Evolutionary conservation across 2,113 vertebrate species (phyloP).

Genomic region (Cololabis saira): DNA sequence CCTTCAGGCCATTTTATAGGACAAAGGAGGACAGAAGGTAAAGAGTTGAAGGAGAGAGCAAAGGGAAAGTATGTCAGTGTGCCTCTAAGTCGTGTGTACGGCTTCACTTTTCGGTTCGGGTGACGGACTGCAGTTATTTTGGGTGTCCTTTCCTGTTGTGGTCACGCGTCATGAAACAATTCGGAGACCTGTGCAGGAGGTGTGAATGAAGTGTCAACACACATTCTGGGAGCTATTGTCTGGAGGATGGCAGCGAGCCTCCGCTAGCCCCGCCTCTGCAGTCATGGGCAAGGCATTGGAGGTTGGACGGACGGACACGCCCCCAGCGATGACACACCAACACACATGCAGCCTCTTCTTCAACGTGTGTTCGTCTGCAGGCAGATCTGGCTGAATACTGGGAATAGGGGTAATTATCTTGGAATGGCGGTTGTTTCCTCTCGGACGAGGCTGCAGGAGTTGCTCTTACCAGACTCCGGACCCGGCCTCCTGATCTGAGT

Average conservation of each 20-base stretch:
- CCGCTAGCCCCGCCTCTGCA: slow-evolving; percentile 73
- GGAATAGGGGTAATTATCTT: too few relatives aligned
- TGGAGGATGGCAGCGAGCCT: slow-evolving; percentile 65
- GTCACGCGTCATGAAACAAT: slow-evolving; percentile 10
- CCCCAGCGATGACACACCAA: slow-evolving; percentile 26
- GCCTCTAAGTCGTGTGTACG: not conserved
- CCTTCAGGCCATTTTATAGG: slow-evolving; percentile 70
- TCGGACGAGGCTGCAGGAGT: too few relatives aligned
- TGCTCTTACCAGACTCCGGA: slow-evolving; percentile 7
- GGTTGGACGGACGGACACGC: slow-evolving; percentile 45
- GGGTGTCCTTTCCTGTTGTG: slow-evolving; percentile 3
- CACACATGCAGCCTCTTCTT: slow-evolving; percentile 6
- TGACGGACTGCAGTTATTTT: not conserved
- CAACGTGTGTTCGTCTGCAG: not conserved
- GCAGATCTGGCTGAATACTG: too few relatives aligned
- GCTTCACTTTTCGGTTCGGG: too few relatives aligned
- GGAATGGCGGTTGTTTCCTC: too few relatives aligned
- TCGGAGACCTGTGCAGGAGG: slow-evolving; percentile 1
- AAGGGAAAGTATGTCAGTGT: slow-evolving; percentile 21
- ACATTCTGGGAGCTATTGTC: slow-evolving; percentile 68
- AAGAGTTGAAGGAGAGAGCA: not conserved
- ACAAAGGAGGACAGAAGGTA: slow-evolving; percentile 23
- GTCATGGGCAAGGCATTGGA: slow-evolving; percentile 52
- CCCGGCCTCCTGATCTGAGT: slow-evolving; percentile 7
- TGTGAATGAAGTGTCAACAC: slow-evolving; percentile 45